phyloP scores from a whole-genome alignment of 30 jellyfish, hydroid and myxozoan genomes.

The Aurelia aurita complex sp. Pacific region DNA sequence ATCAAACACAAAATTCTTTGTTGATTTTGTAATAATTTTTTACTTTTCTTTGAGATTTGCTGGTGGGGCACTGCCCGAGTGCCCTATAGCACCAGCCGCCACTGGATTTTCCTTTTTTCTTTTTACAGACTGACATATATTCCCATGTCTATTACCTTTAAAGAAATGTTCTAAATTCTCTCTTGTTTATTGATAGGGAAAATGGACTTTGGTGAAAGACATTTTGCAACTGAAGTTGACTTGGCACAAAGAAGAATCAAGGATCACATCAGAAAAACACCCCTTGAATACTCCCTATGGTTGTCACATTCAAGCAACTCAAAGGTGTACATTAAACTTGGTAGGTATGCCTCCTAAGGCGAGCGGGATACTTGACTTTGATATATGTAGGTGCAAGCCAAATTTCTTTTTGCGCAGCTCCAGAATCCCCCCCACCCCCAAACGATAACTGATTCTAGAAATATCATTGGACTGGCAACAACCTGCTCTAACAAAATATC shows the following conservation, averaged over 20 bases:
- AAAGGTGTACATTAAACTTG: conserved; percentile 49
- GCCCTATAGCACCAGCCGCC: no score
- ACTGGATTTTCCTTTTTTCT: no score
- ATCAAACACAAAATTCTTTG: no score
- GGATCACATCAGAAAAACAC: conserved; percentile 50
- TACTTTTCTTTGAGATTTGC: no score
- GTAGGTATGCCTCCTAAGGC: conserved; percentile 3
- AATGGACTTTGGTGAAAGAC: neutral
- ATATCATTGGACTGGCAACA: no score
- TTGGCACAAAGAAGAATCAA: conserved; percentile 33
- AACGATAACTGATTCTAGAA: no score
- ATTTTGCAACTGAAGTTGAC: conserved; percentile 13
- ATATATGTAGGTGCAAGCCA: neutral
- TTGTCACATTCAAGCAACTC: conserved; percentile 40
- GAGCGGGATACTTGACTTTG: neutral
- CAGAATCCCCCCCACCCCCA: neutral
- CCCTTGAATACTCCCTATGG: conserved; percentile 63
- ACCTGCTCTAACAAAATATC: no score
- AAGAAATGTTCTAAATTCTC: no score
- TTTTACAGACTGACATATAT: no score
- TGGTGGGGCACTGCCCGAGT: no score
- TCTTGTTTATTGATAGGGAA: neutral
- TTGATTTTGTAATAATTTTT: no score
- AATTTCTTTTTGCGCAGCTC: neutral
- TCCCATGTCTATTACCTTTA: no score